Evolutionary conservation across 92 coral and sea anemone genomes (phyloP).

Genomic region (Meandrina meandrites): DNA sequence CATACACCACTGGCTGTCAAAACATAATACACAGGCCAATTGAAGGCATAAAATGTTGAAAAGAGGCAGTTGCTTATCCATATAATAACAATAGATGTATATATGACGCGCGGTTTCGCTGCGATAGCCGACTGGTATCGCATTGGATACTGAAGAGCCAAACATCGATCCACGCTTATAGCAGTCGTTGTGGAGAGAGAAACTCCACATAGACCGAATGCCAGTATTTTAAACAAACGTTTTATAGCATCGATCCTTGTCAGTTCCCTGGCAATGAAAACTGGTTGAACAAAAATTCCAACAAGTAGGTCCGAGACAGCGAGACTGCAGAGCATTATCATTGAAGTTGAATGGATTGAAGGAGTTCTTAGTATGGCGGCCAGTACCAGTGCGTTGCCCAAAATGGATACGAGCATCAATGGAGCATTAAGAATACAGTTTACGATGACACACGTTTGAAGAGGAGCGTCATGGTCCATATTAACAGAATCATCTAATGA

Average conservation of each 20-base stretch:
- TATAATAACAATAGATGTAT: neutral
- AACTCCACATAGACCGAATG: slow-evolving; percentile 16
- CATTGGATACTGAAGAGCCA: slow-evolving; percentile 32
- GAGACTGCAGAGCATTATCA: slow-evolving; percentile 12
- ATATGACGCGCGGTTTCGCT: neutral
- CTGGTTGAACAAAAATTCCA: slow-evolving; percentile 22
- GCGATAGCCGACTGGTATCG: slow-evolving; percentile 3
- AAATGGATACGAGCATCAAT: slow-evolving; percentile 4
- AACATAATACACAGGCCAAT: slow-evolving; percentile 5
- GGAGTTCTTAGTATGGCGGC: slow-evolving; percentile 12
- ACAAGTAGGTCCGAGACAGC: slow-evolving; percentile 39
- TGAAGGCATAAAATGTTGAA: slow-evolving; percentile 5
- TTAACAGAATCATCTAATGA: neutral
- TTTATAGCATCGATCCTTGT: neutral
- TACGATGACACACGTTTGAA: neutral
- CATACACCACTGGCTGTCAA: slow-evolving; percentile 1
- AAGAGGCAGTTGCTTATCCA: slow-evolving; percentile 5
- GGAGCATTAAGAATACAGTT: slow-evolving; percentile 19
- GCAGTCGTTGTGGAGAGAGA: slow-evolving; percentile 34
- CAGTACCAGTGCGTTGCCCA: slow-evolving; percentile 18
- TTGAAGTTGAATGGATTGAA: slow-evolving; percentile 14
- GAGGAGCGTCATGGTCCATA: neutral
- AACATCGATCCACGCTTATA: slow-evolving; percentile 30
- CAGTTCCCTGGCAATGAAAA: slow-evolving; percentile 7
- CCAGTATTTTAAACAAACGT: slow-evolving; percentile 1